Percentiles rank a stretch among this genome's conserved stretches.
phyloP scores from a whole-genome alignment of 1,140 invertebrate genomes.

The Heliconius nattereri region DNA sequence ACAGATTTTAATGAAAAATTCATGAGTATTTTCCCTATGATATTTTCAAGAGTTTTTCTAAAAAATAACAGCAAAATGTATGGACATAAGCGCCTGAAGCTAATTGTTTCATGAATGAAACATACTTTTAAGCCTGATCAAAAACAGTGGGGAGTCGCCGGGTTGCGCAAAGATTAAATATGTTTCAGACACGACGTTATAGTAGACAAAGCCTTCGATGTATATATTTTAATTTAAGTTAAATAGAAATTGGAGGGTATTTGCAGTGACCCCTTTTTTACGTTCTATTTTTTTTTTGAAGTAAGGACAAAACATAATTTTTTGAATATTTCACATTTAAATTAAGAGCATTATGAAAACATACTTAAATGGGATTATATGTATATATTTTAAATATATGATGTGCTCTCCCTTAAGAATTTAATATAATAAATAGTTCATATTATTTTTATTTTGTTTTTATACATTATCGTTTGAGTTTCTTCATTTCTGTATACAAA shows the following conservation, averaged over 20 bases:
- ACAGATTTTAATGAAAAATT: background rate
- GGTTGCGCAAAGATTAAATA: slow-evolving; percentile 43
- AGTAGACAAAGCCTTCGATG: background rate
- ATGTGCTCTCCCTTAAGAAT: no score
- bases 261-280: no score
- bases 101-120: slow-evolving; percentile 69
- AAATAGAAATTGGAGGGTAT: background rate
- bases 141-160: slow-evolving; percentile 52
- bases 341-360: no score
- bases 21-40: background rate
- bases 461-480: no score
- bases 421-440: no score
- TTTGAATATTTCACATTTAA: no score
- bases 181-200: slow-evolving; percentile 19
- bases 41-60: background rate
- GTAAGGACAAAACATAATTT: no score
- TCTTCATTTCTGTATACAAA: no score
- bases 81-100: slow-evolving; percentile 44
- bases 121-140: slow-evolving; percentile 58
- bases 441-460: no score
- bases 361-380: no score
- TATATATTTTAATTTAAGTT: background rate
- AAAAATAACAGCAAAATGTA: background rate
- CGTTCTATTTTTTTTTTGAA: no score
- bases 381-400: no score